Evolutionary conservation across 2,797 vertebrate genomes (phyloP), one percentile per base, ranked within the genome.

Genomic region (Poecilia gillii): DNA sequence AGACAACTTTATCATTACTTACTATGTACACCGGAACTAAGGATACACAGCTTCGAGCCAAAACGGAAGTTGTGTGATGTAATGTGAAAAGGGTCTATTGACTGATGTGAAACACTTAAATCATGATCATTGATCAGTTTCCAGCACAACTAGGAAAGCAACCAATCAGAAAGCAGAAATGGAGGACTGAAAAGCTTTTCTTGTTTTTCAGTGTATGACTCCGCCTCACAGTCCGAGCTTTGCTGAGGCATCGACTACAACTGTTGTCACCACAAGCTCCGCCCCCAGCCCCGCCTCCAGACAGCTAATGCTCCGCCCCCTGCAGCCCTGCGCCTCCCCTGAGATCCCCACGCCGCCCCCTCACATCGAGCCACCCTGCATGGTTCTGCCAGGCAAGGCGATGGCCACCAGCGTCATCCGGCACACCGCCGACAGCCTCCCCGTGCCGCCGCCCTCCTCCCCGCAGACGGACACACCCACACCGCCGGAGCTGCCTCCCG

Each of bases 341-440:
- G 80, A 89, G n/a, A 88, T 81, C 75, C 82, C 92, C n/a, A 76
- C 83, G 14, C 86, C 23, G 43, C 85, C 85, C 74, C 74, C 87
- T 5, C 81, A 66, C 0, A 31, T 75, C 4, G 94, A 95, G 53
- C 72, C 80, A 14, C 55, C 86, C 25, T 72, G 84, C 1, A 7
- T 88, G 1, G 76, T 86, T 28, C 80, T 74, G 20, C 90, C 92
- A 25, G 90, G 95, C 93, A 95, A 96, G 90, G 96, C 98, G 20
- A 93, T 96, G 96, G 95, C 91, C 64, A 97, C 97, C 0, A 97
- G 98, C 0, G 97, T 98, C 87, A 98, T 98, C 90, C 96, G 97
- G 39, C 97, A 98, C 94, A 97, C 97, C 0, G 96, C 93, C 0
- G 96, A 96, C 90, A 92, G 92, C 76, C 81, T 85, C 59, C 94